Evolutionary conservation across 2,113 vertebrate species (phyloP).

Genomic region (Nothocercus julius): DNA sequence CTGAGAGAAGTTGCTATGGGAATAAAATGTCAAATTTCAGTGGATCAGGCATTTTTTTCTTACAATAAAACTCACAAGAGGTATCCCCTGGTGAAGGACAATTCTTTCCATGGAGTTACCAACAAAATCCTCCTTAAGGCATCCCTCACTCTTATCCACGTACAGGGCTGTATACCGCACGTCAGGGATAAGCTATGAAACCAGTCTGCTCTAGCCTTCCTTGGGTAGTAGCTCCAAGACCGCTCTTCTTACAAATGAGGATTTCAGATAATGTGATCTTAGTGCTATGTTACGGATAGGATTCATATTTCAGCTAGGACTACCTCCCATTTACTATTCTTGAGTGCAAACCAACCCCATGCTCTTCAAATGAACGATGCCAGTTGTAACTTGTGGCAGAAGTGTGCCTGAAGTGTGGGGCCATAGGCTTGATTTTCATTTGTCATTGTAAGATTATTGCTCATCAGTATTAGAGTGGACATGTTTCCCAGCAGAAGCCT

Average conservation of each 20-base stretch:
- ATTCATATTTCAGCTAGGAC: neutral
- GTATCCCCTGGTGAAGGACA: neutral
- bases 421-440: neutral
- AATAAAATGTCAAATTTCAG: conserved; percentile 52
- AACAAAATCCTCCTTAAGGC: neutral
- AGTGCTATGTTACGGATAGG: neutral
- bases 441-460: neutral
- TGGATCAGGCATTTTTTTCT: neutral
- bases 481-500: neutral
- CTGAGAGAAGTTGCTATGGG: conserved; percentile 19
- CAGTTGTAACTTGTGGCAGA: neutral
- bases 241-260: neutral
- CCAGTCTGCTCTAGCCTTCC: neutral
- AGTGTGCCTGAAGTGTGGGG: neutral
- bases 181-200: neutral
- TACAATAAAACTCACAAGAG: neutral
- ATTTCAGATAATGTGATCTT: neutral
- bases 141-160: neutral
- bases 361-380: neutral
- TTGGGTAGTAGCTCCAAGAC: neutral
- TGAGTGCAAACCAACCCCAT: neutral
- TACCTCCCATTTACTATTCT: neutral
- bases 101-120: conserved; percentile 16
- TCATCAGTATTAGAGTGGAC: neutral
- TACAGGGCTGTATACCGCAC: neutral